A percentile compares a stretch with the other conserved stretches of the same genome.
Evolutionary conservation across 2,797 vertebrate genomes (phyloP).

Genomic region (Sebastes trivittatus): DNA sequence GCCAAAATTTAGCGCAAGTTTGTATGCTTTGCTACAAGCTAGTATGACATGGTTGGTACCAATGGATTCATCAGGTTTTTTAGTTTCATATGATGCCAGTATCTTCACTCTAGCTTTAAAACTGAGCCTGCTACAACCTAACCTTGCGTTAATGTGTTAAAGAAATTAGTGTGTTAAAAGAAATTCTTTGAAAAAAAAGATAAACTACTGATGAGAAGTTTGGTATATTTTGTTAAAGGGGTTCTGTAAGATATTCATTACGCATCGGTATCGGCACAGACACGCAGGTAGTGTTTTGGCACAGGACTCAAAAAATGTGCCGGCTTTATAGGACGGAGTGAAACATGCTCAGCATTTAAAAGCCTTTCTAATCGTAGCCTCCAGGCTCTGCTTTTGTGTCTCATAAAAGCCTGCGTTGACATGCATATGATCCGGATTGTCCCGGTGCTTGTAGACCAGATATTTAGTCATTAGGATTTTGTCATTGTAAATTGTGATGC

Average conservation of each 20-base stretch:
- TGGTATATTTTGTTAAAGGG: not conserved
- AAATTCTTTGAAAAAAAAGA: not conserved
- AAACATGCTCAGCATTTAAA: slow-evolving; percentile 1
- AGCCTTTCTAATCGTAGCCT: not conserved
- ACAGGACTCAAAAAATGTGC: not conserved
- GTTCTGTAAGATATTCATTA: not conserved
- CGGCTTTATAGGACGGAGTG: not conserved
- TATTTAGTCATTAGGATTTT: slow-evolving; percentile 52
- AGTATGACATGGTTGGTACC: too few relatives aligned
- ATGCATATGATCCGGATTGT: slow-evolving; percentile 30
- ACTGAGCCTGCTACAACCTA: too few relatives aligned
- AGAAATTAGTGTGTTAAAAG: too few relatives aligned
- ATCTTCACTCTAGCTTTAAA: too few relatives aligned
- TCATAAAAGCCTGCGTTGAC: slow-evolving; percentile 21
- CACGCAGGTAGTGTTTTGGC: not conserved
- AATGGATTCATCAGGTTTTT: too few relatives aligned
- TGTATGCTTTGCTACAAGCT: too few relatives aligned
- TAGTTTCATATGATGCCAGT: too few relatives aligned
- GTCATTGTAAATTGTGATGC: slow-evolving; percentile 48
- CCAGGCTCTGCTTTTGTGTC: slow-evolving; percentile 1
- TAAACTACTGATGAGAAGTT: not conserved
- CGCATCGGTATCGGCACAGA: not conserved
- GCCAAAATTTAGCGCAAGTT: too few relatives aligned
- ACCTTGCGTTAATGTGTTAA: not conserved
- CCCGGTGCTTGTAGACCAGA: slow-evolving; percentile 1